Percentiles rank a stretch among this genome's conserved stretches.
Evolutionary conservation across 2,888 invertebrate species (phyloP).

Genomic region (Platycnemis pennipes): DNA sequence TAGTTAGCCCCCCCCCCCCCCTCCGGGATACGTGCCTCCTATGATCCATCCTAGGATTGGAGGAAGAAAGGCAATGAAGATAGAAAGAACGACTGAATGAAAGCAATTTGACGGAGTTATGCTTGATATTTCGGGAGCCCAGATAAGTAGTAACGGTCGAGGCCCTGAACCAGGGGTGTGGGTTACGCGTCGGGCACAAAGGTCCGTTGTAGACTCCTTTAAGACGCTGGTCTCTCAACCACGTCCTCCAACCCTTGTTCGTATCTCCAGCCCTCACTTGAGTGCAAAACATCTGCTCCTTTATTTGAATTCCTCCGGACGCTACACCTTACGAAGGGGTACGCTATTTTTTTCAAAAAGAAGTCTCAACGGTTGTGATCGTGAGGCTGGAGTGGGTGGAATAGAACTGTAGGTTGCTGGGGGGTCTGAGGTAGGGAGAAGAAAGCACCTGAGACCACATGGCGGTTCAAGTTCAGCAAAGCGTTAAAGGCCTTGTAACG

Average conservation of each 20-base stretch:
- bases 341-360: not conserved
- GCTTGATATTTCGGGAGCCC: not conserved
- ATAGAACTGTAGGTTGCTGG: not conserved
- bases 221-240: not conserved
- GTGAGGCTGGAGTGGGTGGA: not conserved
- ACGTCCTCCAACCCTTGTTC: not conserved
- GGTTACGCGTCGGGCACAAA: not conserved
- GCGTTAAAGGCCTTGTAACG: not conserved
- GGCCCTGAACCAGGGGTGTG: not conserved
- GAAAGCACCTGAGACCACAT: not conserved
- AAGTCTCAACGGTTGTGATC: not conserved
- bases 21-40: too few species aligned
- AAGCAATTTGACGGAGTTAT: too few species aligned
- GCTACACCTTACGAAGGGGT: not conserved
- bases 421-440: not conserved
- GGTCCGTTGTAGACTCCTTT: not conserved
- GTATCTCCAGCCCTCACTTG: not conserved
- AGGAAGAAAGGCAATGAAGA: too few species aligned
- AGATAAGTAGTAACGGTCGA: not conserved
- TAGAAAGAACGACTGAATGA: too few species aligned
- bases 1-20: too few species aligned
- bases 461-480: not conserved
- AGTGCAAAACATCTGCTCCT: conserved; percentile 42
- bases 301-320: conserved; percentile 18
- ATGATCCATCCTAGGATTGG: too few species aligned